Percentiles rank a stretch among this genome's conserved stretches.
These are phyloP conservation scores for Aplysia californica DNA, from an alignment of 1,140 invertebrate genomes.

Conservation along the genomic window DNA sequence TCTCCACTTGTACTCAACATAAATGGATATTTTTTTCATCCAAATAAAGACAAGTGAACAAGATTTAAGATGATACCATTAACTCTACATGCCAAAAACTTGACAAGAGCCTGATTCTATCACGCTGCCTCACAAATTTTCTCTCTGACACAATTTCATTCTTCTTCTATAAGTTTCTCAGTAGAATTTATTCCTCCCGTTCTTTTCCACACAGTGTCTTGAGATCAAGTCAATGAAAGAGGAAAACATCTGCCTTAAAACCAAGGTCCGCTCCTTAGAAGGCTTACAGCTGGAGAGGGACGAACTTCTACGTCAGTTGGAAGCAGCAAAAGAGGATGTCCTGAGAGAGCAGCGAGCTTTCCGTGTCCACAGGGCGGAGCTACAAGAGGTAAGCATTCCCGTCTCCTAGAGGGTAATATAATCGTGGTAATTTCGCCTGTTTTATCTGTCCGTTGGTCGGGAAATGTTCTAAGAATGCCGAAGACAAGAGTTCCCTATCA, in stretches of 20 bases:
- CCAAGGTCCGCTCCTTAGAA: slow-evolving; percentile 42
- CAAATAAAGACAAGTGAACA: too few species aligned
- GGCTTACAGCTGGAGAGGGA: slow-evolving; percentile 54
- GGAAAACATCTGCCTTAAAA: slow-evolving; percentile 48
- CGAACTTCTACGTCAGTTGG: slow-evolving; percentile 55
- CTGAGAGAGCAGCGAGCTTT: slow-evolving; percentile 56
- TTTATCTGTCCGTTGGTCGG: not conserved
- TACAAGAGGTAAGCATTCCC: slow-evolving; percentile 53
- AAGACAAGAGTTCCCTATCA: too few species aligned
- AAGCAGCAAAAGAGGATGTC: slow-evolving; percentile 58
- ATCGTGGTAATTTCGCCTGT: not conserved
- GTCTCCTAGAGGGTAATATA: not conserved
- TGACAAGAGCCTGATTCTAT: too few species aligned
- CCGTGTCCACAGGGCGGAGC: slow-evolving; percentile 48
- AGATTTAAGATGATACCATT: too few species aligned
- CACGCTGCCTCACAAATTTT: too few species aligned
- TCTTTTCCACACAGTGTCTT: slow-evolving; percentile 10
- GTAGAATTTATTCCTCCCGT: too few species aligned
- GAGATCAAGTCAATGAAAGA: slow-evolving; percentile 45
- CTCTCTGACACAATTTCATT: too few species aligned
- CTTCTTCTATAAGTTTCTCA: too few species aligned
- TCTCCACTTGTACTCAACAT: too few species aligned
- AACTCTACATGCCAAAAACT: too few species aligned
- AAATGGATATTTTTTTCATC: too few species aligned
- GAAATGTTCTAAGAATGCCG: too few species aligned